phyloP scores from a whole-genome alignment of 1,140 invertebrate species.

The Delia radicum region DNA sequence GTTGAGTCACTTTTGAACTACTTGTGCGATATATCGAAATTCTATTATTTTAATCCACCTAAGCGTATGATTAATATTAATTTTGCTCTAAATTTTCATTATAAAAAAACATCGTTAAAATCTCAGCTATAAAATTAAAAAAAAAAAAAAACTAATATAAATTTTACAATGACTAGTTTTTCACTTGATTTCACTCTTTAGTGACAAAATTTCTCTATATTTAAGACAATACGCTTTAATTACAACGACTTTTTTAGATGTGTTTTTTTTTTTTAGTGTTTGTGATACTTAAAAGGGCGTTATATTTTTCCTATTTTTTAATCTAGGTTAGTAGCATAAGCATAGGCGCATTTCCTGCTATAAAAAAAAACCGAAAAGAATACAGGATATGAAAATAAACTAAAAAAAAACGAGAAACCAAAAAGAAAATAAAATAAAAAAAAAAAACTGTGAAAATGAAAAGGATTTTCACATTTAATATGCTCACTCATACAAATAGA shows the following conservation, averaged over 20 bases:
- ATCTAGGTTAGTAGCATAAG: slow-evolving; percentile 6
- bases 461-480: slow-evolving; percentile 2
- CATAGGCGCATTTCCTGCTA: slow-evolving; percentile 15
- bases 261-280: neutral
- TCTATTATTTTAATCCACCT: no score
- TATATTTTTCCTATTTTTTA: neutral
- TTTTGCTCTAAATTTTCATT: no score
- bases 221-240: slow-evolving; percentile 11
- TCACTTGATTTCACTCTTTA: no score
- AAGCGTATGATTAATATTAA: no score
- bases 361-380: neutral
- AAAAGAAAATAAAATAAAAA: neutral
- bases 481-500: slow-evolving; percentile 5
- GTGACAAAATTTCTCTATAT: no score
- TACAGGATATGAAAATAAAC: slow-evolving; percentile 7
- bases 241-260: neutral
- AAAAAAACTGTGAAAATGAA: neutral
- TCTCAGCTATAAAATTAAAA: no score
- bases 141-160: no score
- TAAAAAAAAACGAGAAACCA: neutral
- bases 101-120: no score
- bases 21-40: no score
- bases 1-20: no score
- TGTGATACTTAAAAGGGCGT: slow-evolving; percentile 18
- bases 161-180: no score